Conservation (phyloP, 2,113 vertebrate genomes). For the Beaufortia kweichowensis region DNA sequence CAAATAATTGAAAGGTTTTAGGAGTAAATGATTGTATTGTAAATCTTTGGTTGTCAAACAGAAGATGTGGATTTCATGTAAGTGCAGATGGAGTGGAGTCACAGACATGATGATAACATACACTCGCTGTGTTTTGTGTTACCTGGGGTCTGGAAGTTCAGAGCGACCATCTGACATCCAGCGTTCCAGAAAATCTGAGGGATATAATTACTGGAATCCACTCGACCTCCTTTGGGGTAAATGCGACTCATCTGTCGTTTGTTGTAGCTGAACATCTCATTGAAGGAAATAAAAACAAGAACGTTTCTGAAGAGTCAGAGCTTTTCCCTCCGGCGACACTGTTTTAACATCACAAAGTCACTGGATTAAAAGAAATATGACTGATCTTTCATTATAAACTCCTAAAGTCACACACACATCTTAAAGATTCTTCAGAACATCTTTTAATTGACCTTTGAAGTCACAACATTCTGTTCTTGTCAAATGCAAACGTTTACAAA, state of each 20-base stretch:
- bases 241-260: slow-evolving; percentile 79
- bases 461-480: too few species aligned
- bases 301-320: background rate
- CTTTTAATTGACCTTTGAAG: background rate
- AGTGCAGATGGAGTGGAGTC: background rate
- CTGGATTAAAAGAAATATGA: slow-evolving; percentile 12
- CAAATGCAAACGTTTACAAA: too few species aligned
- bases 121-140: background rate
- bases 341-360: slow-evolving; percentile 2
- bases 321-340: background rate
- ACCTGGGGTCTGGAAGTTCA: slow-evolving; percentile 84
- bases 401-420: background rate
- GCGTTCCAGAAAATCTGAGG: slow-evolving; percentile 81
- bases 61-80: background rate
- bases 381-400: slow-evolving; percentile 16
- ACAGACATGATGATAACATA: background rate
- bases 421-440: too few species aligned
- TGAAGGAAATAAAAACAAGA: slow-evolving; percentile 30
- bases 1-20: too few species aligned
- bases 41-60: background rate
- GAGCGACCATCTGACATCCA: slow-evolving; percentile 79
- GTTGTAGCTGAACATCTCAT: slow-evolving; percentile 68
- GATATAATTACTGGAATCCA: slow-evolving; percentile 84
- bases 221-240: slow-evolving; percentile 79
- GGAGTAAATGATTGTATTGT: too few species aligned